Base-by-base conservation (phyloP, 2,888 invertebrate genomes). In the Candidula unifasciata region DNA sequence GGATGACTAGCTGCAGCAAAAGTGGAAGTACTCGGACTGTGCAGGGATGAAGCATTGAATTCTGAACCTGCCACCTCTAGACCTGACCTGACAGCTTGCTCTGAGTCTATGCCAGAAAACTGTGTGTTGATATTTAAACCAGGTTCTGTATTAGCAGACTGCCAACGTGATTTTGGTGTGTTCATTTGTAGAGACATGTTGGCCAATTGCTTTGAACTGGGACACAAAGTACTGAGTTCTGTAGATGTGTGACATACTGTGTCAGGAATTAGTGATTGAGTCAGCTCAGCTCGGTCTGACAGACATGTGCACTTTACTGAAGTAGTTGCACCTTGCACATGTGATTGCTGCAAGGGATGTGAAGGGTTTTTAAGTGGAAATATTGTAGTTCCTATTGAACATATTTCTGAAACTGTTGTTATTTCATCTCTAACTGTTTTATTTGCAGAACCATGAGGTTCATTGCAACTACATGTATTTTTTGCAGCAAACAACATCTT, bases 11-110 rank as follows among this genome's bases (percentile, higher is more conserved):
- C 6, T 30, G n/a, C 64, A 18, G 24, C 64, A 64, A 37, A 24
- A 35, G 64, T 78, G 27, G 35, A 8, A n/a, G 37, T 35, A 60
- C 35, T 60, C 10, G 78, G 44, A 16, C 44, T 52, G 10, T 64
- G 37, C 18, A 78, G 37, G 24, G 3, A 60, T 60, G 37, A 24
- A 21, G 37, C n/a, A 60, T 37, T 66, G 8, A 37, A 0, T 66
- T 78, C 64, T 78, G 66, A n/a, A 60, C 77, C 33, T 74, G 3
- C 73, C 44, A 74, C 6, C 44, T 74, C 52, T 52, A 16, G 18
- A 52, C 27, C 52, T 74, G 52, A 16, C 3, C 18, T 44, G 6
- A 27, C 13, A 44, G 73, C 52, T 13, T n/a, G 52, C 13, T 24
- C 73, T 6, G 24, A n/a, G 10, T 52, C 6, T 16, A 44, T 16